Conservation (phyloP, 53 echinoderm and acorn worm species). For the Henricia sp. region DNA sequence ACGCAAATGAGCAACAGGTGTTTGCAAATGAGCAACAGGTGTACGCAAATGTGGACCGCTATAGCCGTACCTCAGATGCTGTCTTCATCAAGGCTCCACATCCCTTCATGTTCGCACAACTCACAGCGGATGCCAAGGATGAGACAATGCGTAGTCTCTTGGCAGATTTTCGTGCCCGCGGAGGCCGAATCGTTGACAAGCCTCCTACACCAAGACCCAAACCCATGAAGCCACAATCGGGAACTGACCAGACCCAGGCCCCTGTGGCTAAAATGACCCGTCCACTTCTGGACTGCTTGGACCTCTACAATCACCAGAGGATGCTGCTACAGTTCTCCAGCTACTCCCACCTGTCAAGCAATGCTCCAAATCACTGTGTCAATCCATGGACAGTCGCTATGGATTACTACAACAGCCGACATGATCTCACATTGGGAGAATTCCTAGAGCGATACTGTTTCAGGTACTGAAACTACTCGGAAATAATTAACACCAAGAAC, state of each 20-base stretch:
- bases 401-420: conserved; percentile 85
- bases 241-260: not conserved
- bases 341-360: conserved; percentile 80
- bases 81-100: conserved; percentile 66
- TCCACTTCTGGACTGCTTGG: conserved; percentile 76
- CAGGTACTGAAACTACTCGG: too few relatives aligned
- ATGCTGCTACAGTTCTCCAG: conserved; percentile 89
- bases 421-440: conserved; percentile 93
- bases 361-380: conserved; percentile 90
- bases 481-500: too few relatives aligned
- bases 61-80: conserved; percentile 59
- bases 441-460: conserved; percentile 98
- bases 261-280: conserved; percentile 35
- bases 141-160: conserved; percentile 71
- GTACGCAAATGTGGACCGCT: conserved; percentile 66
- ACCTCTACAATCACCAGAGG: conserved; percentile 86
- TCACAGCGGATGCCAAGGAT: conserved; percentile 67
- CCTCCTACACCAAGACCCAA: not conserved
- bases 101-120: conserved; percentile 76
- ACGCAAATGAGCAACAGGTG: conserved; percentile 5
- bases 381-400: conserved; percentile 88
- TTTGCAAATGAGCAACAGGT: not conserved
- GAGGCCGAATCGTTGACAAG: conserved; percentile 76
- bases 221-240: not conserved
- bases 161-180: conserved; percentile 91